Evolutionary conservation across 2,113 vertebrate species (phyloP), one percentile per base, ranked within the genome.

Genomic region (Peromyscus polionotus): DNA sequence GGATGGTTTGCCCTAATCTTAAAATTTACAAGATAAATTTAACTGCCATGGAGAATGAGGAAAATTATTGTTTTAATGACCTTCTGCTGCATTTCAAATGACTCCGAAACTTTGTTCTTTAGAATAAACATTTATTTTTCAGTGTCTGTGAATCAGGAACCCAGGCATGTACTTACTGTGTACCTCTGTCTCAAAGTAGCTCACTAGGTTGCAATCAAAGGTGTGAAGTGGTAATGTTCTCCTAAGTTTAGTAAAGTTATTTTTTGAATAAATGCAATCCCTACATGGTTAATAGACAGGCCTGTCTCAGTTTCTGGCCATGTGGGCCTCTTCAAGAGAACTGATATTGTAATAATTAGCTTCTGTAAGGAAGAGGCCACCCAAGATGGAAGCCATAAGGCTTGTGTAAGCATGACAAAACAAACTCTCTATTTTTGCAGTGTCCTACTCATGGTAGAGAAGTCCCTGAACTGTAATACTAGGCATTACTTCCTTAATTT

Each of bases 271-370:
- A 45, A 61, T 8, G 63, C 20, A 13, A 2, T 22, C 45, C 36
- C 2, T 87, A 0, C 0, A 2, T n/a, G 7, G 1, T 2, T 28
- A 11, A 12, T 42, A 33, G 14, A 24, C 39, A 45, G 45, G 13
- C 14, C 26, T 36, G 1, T 14, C 26, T 33, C 11, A 1, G 9
- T 33, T 22, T 67, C 42, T 20, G 33, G 42, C 28, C 28, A 68
- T 36, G 39, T 36, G 63, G 31, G 6, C 17, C 12, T 86, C 22
- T 11, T 39, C 17, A 22, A 36, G 22, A 28, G 2, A 33, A 19
- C 4, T 7, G 3, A 31, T 3, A 51, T 16, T 6, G 1, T 2
- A 22, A 5, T 22, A 73, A 0, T 33, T 5, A n/a, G 7, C 26
- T 36, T 48, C 36, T 24, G 3, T 20, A 4, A n/a, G 31, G 28